phyloP scores from a whole-genome alignment of 2,888 invertebrate genomes.

The Polia nebulosa region DNA sequence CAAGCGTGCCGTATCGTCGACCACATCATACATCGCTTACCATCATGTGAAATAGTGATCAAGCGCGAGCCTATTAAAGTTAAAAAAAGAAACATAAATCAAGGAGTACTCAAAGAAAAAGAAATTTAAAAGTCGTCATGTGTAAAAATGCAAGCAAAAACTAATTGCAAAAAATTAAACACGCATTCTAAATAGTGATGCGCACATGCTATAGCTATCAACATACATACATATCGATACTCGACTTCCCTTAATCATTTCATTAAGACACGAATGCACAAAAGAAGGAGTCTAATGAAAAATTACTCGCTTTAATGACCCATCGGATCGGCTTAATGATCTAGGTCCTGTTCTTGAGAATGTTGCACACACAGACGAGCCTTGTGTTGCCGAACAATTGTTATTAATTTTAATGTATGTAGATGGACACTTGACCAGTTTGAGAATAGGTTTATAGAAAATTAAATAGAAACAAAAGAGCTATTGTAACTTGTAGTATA shows the following conservation, averaged over 20 bases:
- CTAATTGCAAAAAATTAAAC: not conserved
- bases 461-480: conserved; percentile 18
- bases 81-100: not conserved
- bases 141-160: not conserved
- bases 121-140: no score
- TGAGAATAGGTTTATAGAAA: not conserved
- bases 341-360: conserved; percentile 77
- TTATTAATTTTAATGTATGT: conserved; percentile 47
- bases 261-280: conserved; percentile 79
- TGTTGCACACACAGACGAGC: conserved; percentile 41
- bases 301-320: conserved; percentile 83
- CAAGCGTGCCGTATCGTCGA: no score
- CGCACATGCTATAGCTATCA: conserved; percentile 29
- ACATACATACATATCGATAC: conserved; percentile 60
- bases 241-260: conserved; percentile 84
- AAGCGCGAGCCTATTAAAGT: no score
- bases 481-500: not conserved
- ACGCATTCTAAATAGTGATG: conserved; percentile 48
- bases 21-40: no score
- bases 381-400: conserved; percentile 47
- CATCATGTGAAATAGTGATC: no score
- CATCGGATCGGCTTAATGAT: conserved; percentile 79
- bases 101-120: no score
- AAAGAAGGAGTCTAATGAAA: conserved; percentile 83
- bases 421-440: conserved; percentile 29